phyloP scores from a whole-genome alignment of 2,113 vertebrate species.

The Bos indicus region DNA sequence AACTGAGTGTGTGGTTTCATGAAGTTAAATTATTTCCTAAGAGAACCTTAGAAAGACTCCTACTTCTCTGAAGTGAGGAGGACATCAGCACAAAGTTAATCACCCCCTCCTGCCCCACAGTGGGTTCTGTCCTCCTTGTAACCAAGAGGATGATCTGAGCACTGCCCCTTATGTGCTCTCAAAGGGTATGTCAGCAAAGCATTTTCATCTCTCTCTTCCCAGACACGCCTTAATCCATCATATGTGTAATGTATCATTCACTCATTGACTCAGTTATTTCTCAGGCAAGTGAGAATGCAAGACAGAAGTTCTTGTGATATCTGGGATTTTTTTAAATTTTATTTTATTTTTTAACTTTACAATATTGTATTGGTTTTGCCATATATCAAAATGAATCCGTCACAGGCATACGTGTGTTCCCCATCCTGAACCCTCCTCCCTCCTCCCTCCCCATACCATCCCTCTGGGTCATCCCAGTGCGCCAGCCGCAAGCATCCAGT shows the following conservation, averaged over 20 bases:
- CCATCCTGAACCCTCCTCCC: too few species aligned
- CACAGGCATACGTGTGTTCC: too few species aligned
- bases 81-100: background rate
- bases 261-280: background rate
- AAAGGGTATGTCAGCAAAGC: background rate
- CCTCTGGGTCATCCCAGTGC: too few species aligned
- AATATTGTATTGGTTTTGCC: too few species aligned
- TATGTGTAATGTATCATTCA: background rate
- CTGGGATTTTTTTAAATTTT: background rate
- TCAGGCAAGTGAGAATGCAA: background rate
- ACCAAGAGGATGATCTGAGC: background rate
- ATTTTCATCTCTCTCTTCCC: background rate
- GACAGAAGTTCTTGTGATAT: background rate
- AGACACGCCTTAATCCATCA: background rate
- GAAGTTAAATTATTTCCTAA: background rate
- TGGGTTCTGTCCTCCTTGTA: background rate
- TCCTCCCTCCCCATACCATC: too few species aligned
- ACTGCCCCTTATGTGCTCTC: rapidly evolving
- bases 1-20: background rate
- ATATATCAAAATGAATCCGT: too few species aligned
- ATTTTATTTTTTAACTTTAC: too few species aligned
- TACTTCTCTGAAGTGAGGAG: background rate
- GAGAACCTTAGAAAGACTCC: background rate
- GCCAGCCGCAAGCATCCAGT: too few species aligned
- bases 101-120: background rate